phyloP scores from a whole-genome alignment of 1,140 invertebrate species.

The Magallana gigas region DNA sequence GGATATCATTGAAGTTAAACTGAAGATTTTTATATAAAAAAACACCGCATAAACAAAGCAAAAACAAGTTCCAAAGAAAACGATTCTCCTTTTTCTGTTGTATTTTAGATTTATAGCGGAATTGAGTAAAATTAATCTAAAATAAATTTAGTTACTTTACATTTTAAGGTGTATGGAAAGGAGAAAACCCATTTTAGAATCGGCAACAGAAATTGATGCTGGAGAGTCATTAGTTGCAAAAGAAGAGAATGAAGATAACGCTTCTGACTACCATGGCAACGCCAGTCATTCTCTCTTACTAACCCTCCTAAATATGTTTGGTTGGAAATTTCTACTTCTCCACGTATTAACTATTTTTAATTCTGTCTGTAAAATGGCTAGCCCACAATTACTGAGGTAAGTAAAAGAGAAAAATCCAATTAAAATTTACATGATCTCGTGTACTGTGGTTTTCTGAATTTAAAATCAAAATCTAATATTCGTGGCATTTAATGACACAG shows the following conservation, averaged over 20 bases:
- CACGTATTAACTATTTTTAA: constrained; percentile 64
- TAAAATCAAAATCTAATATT: too few species aligned
- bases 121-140: too few species aligned
- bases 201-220: not conserved
- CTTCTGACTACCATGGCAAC: not conserved
- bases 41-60: too few species aligned
- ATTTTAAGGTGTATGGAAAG: not conserved
- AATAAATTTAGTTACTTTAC: not conserved
- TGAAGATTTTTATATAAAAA: too few species aligned
- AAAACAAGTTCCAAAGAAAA: too few species aligned
- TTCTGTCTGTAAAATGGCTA: constrained; percentile 59
- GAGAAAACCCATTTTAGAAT: not conserved
- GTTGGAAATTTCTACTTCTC: constrained; percentile 55
- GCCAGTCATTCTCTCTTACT: constrained; percentile 48
- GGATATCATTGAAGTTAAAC: too few species aligned
- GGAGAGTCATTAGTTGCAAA: not conserved
- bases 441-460: too few species aligned
- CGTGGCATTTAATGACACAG: too few species aligned
- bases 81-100: too few species aligned
- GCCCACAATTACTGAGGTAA: constrained; percentile 64
- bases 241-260: not conserved
- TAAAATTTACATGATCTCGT: too few species aligned
- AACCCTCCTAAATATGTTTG: constrained; percentile 61
- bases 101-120: too few species aligned
- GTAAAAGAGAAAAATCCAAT: constrained; percentile 4